Base-by-base conservation (phyloP, 2,113 vertebrate species). In the Apodemus speciosus region DNA sequence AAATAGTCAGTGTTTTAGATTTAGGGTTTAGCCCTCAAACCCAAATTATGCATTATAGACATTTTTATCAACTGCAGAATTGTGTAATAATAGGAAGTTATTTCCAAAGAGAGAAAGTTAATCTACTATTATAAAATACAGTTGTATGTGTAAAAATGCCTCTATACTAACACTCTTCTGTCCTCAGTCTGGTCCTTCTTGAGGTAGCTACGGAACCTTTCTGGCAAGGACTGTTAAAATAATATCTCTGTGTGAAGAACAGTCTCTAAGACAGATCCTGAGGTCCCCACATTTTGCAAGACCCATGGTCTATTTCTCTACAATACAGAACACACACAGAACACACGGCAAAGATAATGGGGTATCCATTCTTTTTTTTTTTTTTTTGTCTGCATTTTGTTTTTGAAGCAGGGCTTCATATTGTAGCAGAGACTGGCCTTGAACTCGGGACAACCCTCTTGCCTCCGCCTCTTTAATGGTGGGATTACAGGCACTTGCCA, bases 41-140 rank as follows among this genome's bases (percentile, higher is more conserved):
- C 38, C 32, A 73, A 93, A 27, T 68, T 87, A 9, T 76, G 25
- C 60, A 53, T 92, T 95, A 71, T 14, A 68, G 49, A 89, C 27
- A 23, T 66, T 83, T 83, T 71, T 30, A 92, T 79, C 66, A 91
- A 80, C 87, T 85, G 46, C 76, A 66, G 21, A 92, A 72, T 94
- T 96, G 49, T 92, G 35, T 76, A 83, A 58, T 81, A 92, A 75
- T 60, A 46, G 56, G 69, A 96, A 93, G 32, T 68, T n/a, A 81
- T 93, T 95, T 94, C 11, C 53, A 75, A 88, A 88, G 66, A 88
- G 25, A 83, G 79, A 87, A 85, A 88, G 30, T 9, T 49, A 1
- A 84, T 51, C 62, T 85, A 35, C 68, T 72, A 62, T 62, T 43
- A 0, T 66, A 58, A 14, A 5, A 11, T n/a, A 71, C 72, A 62